Percentiles rank a stretch among this genome's conserved stretches.
These are phyloP conservation scores for Iselma pallidipennis DNA, from an alignment of 2,888 invertebrate species.

Conservation along the genomic window DNA sequence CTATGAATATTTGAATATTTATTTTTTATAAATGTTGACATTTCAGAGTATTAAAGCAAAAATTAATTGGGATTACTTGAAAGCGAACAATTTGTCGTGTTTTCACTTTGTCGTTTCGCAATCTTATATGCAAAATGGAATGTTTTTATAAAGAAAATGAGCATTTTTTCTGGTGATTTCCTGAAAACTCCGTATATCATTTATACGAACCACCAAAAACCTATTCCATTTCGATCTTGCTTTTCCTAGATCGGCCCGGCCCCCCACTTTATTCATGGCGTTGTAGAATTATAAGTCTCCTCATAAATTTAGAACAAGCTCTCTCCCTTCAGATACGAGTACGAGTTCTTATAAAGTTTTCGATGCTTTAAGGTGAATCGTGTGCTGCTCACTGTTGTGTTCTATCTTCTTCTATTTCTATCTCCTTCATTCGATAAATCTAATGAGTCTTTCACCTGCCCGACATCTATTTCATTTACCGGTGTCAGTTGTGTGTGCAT, in stretches of 20 bases:
- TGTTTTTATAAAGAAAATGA: background rate
- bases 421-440: background rate
- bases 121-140: background rate
- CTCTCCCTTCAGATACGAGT: conserved; percentile 22
- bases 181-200: background rate
- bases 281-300: conserved; percentile 22
- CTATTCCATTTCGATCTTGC: background rate
- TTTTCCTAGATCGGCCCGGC: background rate
- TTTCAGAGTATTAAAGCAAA: background rate
- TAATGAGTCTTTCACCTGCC: background rate
- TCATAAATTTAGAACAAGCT: conserved; percentile 25
- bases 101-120: background rate
- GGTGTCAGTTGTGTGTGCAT: background rate
- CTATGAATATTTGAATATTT: background rate
- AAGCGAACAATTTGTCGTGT: background rate
- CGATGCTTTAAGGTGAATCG: conserved; percentile 13
- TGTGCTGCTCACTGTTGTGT: background rate
- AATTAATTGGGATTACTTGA: background rate
- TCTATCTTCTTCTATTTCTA: background rate
- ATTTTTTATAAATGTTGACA: background rate
- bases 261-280: conserved; percentile 16
- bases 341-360: conserved; percentile 26
- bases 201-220: background rate
- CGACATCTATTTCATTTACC: background rate
- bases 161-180: background rate